Evolutionary conservation across 1,140 invertebrate species (phyloP), one percentile per base, ranked within the genome.

Genomic region (Drosophila seguyi): DNA sequence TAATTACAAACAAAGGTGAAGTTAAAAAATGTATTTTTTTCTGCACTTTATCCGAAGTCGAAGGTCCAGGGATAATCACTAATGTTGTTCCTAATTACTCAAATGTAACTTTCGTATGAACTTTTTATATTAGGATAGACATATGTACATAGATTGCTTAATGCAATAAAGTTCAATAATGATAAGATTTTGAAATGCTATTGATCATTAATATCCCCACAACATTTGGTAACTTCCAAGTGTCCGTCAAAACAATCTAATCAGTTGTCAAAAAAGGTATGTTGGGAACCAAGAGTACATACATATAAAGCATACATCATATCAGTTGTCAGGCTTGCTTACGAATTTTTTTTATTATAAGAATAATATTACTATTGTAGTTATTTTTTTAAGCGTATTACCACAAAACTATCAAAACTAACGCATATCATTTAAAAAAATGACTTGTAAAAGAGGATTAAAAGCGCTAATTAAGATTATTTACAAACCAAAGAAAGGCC

Each of bases 381-480:
- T 13, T 6, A 1, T 6, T 18, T 18, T 2, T 6, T 18, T 5
- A 18, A 3, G 1, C 2, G 16, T 14, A n/a, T 18, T 50, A 18
- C 10, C n/a, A 11, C 4, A 25, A 16, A 47, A 8, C 3, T 42
- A 20, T 4, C 3, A 18, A 31, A 50, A 20, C 6, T 20, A 34
- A 16, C 13, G 8, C 14, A n/a, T 16, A 47, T 14, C 34, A 29
- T 13, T 6, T 38, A 14, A 31, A 25, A 45, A 22, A 22, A n/a
- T 4, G 0, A 20, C n/a, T 34, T 10, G 2, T 29, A 50, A 50
- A 62, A 22, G 29, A 31, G 18, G 20, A 14, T 38, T 25, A 31
- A 63, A 38, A 47, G 20, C 18, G 16, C 16, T 39, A 71, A 71
- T 71, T 71, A 71, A 71, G 42, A 68, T 47, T 27, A n/a, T n/a